These are phyloP conservation scores for Ephydatia muelleri DNA, from an alignment of 37 sponge, comb jelly and placozoan species.

Conservation along the genomic window DNA sequence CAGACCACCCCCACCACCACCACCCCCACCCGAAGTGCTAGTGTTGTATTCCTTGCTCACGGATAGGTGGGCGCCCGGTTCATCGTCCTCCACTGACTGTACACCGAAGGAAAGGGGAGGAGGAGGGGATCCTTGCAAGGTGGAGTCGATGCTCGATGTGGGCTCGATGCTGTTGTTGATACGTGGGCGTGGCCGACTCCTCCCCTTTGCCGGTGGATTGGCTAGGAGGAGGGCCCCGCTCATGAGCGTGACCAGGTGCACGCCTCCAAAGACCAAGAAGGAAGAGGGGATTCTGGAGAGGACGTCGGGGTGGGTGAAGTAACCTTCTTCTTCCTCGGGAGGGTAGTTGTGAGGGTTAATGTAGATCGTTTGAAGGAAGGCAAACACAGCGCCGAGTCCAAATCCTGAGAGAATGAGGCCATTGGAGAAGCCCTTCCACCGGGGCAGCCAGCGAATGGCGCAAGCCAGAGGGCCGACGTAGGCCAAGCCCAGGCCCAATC, in stretches of 20 bases:
- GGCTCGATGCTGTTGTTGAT: no score
- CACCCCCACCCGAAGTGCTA: no score
- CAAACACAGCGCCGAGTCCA: conserved; percentile 80
- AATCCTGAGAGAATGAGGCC: conserved; percentile 88
- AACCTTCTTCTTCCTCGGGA: background rate
- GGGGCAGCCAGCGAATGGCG: conserved; percentile 88
- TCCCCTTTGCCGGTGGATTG: conserved; percentile 35
- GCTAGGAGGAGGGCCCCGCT: conserved; percentile 69
- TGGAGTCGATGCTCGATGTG: no score
- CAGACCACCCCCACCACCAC: no score
- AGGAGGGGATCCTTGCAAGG: no score
- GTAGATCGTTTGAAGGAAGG: conserved; percentile 60
- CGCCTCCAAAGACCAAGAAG: conserved; percentile 77
- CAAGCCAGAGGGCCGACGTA: conserved; percentile 76
- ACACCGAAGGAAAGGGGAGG: no score
- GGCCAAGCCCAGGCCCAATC: conserved; percentile 78
- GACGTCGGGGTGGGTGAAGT: conserved; percentile 61
- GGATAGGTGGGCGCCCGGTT: no score
- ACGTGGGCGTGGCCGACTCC: no score
- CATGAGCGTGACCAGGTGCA: conserved; percentile 63
- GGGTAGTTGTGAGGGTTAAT: conserved; percentile 78
- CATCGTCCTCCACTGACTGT: no score
- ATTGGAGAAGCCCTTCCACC: conserved; percentile 75
- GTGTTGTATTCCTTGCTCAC: no score
- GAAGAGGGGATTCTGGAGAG: conserved; percentile 64